Evolutionary conservation across 2,888 invertebrate genomes (phyloP).

Genomic region (Leptinotarsa peninsularis): DNA sequence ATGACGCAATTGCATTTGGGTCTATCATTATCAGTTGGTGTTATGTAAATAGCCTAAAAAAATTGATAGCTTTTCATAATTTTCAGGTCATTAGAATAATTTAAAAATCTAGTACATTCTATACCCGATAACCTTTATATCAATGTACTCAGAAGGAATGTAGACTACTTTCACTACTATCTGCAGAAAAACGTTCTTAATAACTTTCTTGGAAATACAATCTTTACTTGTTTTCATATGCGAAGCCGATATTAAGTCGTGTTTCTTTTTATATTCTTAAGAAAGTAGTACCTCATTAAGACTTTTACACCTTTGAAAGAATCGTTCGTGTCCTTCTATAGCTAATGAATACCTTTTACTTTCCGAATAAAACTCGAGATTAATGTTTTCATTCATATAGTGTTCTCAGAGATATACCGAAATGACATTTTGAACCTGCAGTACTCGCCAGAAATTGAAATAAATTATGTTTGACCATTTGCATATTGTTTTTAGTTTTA

Average conservation of each 20-base stretch:
- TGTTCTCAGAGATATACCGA: no score
- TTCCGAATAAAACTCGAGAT: no score
- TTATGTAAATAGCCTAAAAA: no score
- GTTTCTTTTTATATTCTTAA: background rate
- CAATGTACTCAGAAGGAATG: slow-evolving; percentile 1
- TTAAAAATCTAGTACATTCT: background rate
- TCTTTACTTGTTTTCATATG: background rate
- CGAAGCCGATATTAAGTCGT: background rate
- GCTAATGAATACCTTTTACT: background rate
- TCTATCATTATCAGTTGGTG: no score
- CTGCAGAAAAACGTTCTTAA: background rate
- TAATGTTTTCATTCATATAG: no score
- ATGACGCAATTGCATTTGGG: no score
- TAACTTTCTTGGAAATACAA: background rate
- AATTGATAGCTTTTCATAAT: background rate
- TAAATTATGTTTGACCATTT: no score
- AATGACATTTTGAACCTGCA: no score
- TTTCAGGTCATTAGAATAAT: background rate
- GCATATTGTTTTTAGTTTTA: no score
- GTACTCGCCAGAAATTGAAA: no score
- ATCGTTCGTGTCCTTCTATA: background rate
- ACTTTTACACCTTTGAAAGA: background rate
- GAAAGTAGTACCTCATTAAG: background rate
- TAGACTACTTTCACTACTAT: slow-evolving; percentile 1
- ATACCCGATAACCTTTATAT: background rate